Conservation (phyloP, 2,113 vertebrate genomes). For the Centropus unirufus region DNA sequence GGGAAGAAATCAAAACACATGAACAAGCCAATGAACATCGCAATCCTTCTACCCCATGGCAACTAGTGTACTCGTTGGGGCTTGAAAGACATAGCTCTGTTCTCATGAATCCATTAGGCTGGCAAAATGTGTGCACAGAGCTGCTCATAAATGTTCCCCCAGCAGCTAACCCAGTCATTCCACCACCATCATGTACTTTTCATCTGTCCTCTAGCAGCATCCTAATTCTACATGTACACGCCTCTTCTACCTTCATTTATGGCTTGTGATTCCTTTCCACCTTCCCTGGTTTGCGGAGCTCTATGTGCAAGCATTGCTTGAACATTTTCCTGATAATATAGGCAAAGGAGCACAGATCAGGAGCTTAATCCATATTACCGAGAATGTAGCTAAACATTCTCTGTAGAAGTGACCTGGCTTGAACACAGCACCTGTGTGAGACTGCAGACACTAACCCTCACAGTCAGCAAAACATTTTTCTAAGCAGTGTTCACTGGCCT, state of each 20-base stretch:
- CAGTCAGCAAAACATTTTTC: background rate
- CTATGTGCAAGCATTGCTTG: background rate
- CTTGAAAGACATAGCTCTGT: background rate
- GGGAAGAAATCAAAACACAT: slow-evolving; percentile 42
- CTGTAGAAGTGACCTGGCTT: background rate
- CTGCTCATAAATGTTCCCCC: background rate
- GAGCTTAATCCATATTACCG: background rate
- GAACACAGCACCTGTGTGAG: background rate
- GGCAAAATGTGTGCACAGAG: background rate
- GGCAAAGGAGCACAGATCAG: background rate
- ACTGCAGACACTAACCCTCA: background rate
- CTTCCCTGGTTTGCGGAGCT: background rate
- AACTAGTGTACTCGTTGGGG: background rate
- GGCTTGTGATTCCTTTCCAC: background rate
- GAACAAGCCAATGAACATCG: slow-evolving; percentile 2
- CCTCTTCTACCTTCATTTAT: background rate
- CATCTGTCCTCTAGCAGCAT: background rate
- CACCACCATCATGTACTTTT: background rate
- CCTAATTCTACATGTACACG: accelerated
- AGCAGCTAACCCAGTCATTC: background rate
- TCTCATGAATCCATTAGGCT: background rate
- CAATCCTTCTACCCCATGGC: background rate
- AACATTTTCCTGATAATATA: background rate
- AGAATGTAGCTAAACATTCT: background rate
- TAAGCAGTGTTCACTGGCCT: background rate